phyloP scores from a whole-genome alignment of 2,113 vertebrate genomes.

The Centropus bengalensis region DNA sequence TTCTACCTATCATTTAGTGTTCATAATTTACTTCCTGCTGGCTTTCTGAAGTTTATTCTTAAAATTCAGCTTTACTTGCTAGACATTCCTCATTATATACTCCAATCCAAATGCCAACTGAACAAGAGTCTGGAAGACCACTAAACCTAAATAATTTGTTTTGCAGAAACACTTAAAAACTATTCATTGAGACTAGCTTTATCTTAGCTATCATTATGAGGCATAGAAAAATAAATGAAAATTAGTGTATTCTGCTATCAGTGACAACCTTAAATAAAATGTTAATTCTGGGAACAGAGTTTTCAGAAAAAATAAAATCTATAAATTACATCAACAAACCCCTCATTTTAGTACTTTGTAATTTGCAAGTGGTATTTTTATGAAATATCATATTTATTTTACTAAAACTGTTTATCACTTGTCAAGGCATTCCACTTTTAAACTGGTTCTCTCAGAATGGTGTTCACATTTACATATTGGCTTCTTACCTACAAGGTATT shows the following conservation, averaged over 20 bases:
- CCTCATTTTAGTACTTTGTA: neutral
- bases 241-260: neutral
- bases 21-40: neutral
- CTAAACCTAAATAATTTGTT: neutral
- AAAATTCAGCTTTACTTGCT: neutral
- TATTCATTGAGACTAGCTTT: neutral
- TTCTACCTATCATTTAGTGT: neutral
- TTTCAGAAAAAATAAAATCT: neutral
- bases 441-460: neutral
- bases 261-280: neutral
- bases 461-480: neutral
- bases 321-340: neutral
- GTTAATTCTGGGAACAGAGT: neutral
- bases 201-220: neutral
- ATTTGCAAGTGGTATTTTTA: neutral
- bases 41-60: neutral
- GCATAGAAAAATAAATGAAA: neutral
- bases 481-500: neutral
- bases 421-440: neutral
- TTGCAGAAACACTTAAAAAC: neutral
- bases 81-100: neutral
- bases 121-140: neutral
- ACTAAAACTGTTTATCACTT: neutral
- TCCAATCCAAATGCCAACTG: neutral
- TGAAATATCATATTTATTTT: neutral